Evolutionary conservation across 2,797 vertebrate species (phyloP).

Genomic region (Takifugu rubripes): DNA sequence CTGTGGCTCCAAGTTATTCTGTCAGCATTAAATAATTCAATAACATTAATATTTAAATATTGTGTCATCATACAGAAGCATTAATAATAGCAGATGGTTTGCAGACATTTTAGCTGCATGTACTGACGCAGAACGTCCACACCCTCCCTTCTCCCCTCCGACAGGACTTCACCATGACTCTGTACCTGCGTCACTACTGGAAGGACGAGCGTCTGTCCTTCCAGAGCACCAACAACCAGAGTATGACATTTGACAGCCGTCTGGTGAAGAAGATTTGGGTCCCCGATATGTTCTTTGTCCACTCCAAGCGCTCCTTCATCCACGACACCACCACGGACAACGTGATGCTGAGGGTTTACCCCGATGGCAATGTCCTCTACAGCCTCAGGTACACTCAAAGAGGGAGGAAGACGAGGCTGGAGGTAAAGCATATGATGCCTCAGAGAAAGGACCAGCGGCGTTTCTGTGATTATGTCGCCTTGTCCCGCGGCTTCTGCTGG

Average conservation of each 20-base stretch:
- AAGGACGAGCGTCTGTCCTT: constrained; percentile 93
- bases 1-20: too few species aligned
- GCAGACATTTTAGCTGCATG: background rate
- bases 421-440: too few species aligned
- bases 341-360: constrained; percentile 95
- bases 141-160: background rate
- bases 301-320: constrained; percentile 97
- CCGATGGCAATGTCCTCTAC: constrained; percentile 95
- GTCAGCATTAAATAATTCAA: background rate
- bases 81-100: background rate
- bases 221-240: constrained; percentile 94
- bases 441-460: too few species aligned
- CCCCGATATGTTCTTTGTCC: constrained; percentile 98
- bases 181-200: constrained; percentile 97
- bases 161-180: constrained; percentile 97
- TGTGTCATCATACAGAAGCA: background rate
- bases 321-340: constrained; percentile 98
- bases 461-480: too few species aligned
- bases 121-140: too few species aligned
- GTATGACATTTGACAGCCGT: constrained; percentile 97
- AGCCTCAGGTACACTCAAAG: constrained; percentile 86
- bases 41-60: background rate
- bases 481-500: too few species aligned
- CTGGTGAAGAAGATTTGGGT: constrained; percentile 99
- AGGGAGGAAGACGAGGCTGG: background rate